Base-by-base conservation (phyloP, 2,113 vertebrate genomes). In the Megaceryle maxima region DNA sequence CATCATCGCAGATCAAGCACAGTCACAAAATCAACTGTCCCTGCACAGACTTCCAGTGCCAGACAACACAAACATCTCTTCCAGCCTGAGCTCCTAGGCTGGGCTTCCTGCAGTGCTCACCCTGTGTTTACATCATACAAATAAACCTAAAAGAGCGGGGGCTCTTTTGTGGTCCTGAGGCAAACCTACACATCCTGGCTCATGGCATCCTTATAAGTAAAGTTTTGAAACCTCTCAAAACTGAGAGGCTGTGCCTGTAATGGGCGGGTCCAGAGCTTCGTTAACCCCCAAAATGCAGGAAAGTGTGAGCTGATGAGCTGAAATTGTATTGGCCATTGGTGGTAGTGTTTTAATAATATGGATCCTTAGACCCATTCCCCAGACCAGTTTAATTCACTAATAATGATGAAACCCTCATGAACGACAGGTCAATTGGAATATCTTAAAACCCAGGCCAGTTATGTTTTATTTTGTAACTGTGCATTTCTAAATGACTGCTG, bases 291-390 rank as follows among this genome's bases (percentile, higher is more conserved):
- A 33, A 66, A 6, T 7, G 4, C 37, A 77, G 48, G 28, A 5
- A 66, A 80, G 37, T 8, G 26, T 3, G 4, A 79, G 62, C 1
- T 59, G 69, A 84, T 33, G 31, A 39, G 11, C 19, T 62, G 73
- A 74, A 81, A 62, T 37, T 21, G 28, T 13, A 26, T 2, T 55
- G 43, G 26, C 10, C 46, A 57, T 4, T 0, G 0, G 0, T 5
- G 14, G 56, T 8, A 57, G 17, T 17, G 17, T 80, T 88, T 59
- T 15, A 86, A 53, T 33, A 56, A 77, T 7, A 73, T 0, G 0
- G 68, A 74, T 11, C 35, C 35, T 64, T 11, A 39, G 48, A 35
- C 35, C 41, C 29, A 20, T n/a, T 72, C 44, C 15, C n/a, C 55
- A 22, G 25, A 28, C 6, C 48, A 60, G 24, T 35, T 76, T 29